These are phyloP conservation scores for Tympanoctomys barrerae DNA, from an alignment of 2,797 vertebrate species.

Conservation along the genomic window DNA sequence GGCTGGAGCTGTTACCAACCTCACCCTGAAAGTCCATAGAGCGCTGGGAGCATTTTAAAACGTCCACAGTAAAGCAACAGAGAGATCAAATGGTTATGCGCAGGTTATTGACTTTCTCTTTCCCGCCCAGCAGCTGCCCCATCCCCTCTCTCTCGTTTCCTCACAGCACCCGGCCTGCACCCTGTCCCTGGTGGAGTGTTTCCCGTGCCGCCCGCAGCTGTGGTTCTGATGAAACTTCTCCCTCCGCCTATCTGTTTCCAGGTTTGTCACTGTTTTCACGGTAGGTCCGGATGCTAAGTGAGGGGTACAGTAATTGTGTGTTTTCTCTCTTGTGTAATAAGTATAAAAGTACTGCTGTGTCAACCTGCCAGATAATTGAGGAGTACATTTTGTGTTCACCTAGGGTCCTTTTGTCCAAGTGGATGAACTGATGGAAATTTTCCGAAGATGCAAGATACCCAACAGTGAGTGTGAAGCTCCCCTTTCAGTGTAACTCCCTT, in stretches of 20 bases:
- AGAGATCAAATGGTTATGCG: background rate
- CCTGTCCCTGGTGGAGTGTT: conserved; percentile 99
- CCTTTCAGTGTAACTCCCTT: background rate
- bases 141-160: background rate
- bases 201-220: conserved; percentile 97
- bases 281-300: background rate
- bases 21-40: background rate
- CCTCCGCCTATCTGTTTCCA: conserved; percentile 97
- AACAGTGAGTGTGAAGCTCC: conserved; percentile 92
- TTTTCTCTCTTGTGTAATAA: background rate
- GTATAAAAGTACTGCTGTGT: background rate
- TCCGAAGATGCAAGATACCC: conserved; percentile 97
- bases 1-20: conserved; percentile 3
- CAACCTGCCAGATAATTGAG: conserved; percentile 23
- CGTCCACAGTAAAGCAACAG: conserved; percentile 2
- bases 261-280: conserved; percentile 87
- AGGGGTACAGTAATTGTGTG: background rate
- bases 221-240: conserved; percentile 98
- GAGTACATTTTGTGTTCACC: conserved; percentile 78
- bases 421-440: conserved; percentile 98
- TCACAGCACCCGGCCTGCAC: conserved; percentile 96
- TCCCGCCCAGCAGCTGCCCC: background rate
- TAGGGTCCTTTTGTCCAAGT: conserved; percentile 99
- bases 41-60: background rate
- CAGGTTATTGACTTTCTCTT: background rate